Evolutionary conservation across 2,797 vertebrate genomes (phyloP).

Genomic region (Notoglanidium macrostoma): DNA sequence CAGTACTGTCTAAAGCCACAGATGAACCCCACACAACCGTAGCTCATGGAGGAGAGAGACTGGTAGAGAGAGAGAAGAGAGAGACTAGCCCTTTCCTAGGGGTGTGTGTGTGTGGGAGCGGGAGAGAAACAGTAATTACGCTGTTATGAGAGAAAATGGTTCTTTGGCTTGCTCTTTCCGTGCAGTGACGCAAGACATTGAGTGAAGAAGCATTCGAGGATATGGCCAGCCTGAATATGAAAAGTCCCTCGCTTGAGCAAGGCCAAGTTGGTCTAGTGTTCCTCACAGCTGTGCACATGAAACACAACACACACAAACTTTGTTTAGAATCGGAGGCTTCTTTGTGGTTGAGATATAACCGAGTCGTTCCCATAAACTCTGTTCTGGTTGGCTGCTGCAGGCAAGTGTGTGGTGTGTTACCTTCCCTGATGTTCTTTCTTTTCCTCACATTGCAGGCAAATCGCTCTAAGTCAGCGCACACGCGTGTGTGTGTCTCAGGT

Average conservation of each 20-base stretch:
- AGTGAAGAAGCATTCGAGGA: conserved; percentile 8
- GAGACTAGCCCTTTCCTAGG: conserved; percentile 10
- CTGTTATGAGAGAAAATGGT: not conserved
- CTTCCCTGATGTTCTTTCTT: conserved; percentile 12
- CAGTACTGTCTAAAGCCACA: conserved; percentile 4
- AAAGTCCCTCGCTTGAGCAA: conserved; percentile 3
- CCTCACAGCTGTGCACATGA: conserved; percentile 2
- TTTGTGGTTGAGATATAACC: conserved; percentile 14
- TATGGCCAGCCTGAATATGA: not conserved
- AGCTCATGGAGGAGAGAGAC: not conserved
- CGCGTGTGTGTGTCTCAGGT: not conserved
- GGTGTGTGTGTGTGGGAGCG: not conserved
- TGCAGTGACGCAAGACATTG: conserved; percentile 14
- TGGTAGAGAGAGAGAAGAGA: too few relatives aligned
- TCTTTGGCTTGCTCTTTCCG: not conserved
- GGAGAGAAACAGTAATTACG: not conserved
- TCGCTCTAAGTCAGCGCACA: not conserved
- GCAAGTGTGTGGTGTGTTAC: conserved; percentile 1
- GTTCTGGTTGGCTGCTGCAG: conserved; percentile 1
- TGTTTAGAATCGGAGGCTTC: not conserved
- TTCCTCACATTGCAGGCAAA: not conserved
- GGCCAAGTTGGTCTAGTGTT: not conserved
- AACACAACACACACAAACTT: not conserved
- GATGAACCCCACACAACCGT: not conserved
- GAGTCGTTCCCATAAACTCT: conserved; percentile 35